phyloP scores from a whole-genome alignment of 1,140 invertebrate genomes.

The Stratiolaelaps scimitus region DNA sequence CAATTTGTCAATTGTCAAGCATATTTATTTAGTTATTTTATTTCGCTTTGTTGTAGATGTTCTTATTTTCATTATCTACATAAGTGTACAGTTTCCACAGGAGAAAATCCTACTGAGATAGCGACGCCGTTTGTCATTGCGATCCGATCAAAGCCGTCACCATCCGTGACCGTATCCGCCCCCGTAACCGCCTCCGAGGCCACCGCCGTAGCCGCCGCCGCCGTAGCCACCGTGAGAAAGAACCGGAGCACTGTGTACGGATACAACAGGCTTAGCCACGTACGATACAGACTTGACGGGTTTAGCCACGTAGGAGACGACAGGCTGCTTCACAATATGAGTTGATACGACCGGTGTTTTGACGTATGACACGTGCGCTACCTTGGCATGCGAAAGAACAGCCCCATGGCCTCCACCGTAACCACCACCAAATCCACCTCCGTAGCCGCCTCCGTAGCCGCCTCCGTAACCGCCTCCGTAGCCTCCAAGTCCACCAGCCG shows the following conservation, averaged over 20 bases:
- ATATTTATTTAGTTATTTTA: too few relatives aligned
- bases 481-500: neutral
- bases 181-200: too few relatives aligned
- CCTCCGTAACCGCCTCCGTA: neutral
- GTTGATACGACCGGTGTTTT: constrained; percentile 5
- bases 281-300: constrained; percentile 2
- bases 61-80: too few relatives aligned
- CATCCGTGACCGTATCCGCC: too few relatives aligned
- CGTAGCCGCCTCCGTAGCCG: too few relatives aligned
- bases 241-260: constrained; percentile 6
- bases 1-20: too few relatives aligned
- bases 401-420: neutral
- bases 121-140: too few relatives aligned
- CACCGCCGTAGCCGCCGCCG: neutral
- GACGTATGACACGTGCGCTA: constrained; percentile 9
- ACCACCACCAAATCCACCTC: neutral
- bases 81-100: too few relatives aligned
- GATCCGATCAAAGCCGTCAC: too few relatives aligned
- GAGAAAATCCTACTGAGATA: too few relatives aligned
- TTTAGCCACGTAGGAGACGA: constrained; percentile 13
- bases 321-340: neutral
- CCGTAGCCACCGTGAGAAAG: neutral
- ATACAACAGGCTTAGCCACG: constrained; percentile 2
- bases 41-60: too few relatives aligned
- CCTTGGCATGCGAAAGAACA: neutral